Conservation (phyloP, 64 coral and sea anemone genomes). For the Pachyseris speciosa region DNA sequence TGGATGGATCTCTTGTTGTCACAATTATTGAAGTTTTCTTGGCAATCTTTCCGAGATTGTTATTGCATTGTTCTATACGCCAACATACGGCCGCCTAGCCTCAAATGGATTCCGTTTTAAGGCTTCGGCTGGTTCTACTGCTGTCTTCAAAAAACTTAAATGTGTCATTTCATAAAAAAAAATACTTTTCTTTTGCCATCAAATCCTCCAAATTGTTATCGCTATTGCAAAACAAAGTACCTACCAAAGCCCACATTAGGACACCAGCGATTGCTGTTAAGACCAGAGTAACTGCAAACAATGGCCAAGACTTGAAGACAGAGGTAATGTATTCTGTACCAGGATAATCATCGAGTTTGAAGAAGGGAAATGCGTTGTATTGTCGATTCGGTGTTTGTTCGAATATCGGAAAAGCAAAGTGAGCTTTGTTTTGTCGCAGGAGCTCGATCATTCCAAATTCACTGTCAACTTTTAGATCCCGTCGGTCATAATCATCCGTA, state of each 20-base stretch:
- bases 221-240: neutral
- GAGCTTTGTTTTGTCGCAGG: neutral
- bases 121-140: too few relatives aligned
- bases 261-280: neutral
- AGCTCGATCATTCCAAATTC: neutral
- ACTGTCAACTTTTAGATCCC: neutral
- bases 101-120: too few relatives aligned
- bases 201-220: too few relatives aligned
- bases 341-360: slow-evolving; percentile 33
- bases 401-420: neutral
- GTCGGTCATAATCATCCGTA: too few relatives aligned
- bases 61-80: too few relatives aligned
- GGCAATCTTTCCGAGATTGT: too few relatives aligned
- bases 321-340: slow-evolving; percentile 38
- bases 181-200: too few relatives aligned
- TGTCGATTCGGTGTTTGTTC: neutral
- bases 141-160: too few relatives aligned
- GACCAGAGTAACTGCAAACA: neutral
- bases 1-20: too few relatives aligned
- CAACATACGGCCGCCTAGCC: too few relatives aligned
- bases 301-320: slow-evolving; percentile 4
- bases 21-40: too few relatives aligned
- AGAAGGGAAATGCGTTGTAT: neutral
- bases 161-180: too few relatives aligned
- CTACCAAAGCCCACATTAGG: slow-evolving; percentile 32